Percentiles rank a stretch among this genome's conserved stretches.
phyloP scores from a whole-genome alignment of 2,888 invertebrate genomes.

The Archaeoteleia sp. region DNA sequence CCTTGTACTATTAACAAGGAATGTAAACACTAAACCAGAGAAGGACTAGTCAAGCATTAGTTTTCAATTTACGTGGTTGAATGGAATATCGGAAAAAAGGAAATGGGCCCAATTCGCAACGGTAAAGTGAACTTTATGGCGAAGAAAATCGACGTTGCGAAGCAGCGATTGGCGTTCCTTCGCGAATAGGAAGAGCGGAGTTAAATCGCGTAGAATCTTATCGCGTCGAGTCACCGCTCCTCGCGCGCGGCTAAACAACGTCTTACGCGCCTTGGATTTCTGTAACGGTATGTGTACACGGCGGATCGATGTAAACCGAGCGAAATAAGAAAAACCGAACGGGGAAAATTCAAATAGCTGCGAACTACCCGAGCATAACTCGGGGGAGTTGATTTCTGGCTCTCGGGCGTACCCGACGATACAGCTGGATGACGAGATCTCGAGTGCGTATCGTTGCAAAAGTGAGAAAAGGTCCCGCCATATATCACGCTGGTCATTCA shows the following conservation, averaged over 20 bases:
- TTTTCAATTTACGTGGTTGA: constrained; percentile 35
- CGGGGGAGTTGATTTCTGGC: constrained; percentile 36
- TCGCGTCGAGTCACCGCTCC: constrained; percentile 54
- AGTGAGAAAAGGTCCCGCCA: constrained; percentile 32
- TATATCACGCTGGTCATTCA: constrained; percentile 44
- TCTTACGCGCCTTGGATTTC: constrained; percentile 26
- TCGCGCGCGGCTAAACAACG: constrained; percentile 25
- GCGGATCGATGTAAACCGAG: constrained; percentile 3
- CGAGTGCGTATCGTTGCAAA: constrained; percentile 5
- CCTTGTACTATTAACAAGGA: no score
- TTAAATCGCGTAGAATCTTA: constrained; percentile 56
- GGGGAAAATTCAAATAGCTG: constrained; percentile 36
- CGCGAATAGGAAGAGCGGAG: constrained; percentile 60
- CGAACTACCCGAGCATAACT: constrained; percentile 44
- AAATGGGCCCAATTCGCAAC: constrained; percentile 39
- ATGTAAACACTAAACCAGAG: no score
- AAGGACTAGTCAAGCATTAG: no score
- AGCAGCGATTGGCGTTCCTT: constrained; percentile 57
- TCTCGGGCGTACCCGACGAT: constrained; percentile 8
- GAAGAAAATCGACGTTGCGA: constrained; percentile 48
- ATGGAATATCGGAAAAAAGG: constrained; percentile 57
- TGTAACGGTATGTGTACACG: constrained; percentile 29
- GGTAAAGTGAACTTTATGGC: constrained; percentile 49
- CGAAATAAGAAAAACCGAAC: constrained; percentile 13
- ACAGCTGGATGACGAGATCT: constrained; percentile 11